A percentile compares a stretch with the other conserved stretches of the same genome.
Evolutionary conservation across 2,113 vertebrate genomes (phyloP).

Genomic region (Oplegnathus fasciatus): DNA sequence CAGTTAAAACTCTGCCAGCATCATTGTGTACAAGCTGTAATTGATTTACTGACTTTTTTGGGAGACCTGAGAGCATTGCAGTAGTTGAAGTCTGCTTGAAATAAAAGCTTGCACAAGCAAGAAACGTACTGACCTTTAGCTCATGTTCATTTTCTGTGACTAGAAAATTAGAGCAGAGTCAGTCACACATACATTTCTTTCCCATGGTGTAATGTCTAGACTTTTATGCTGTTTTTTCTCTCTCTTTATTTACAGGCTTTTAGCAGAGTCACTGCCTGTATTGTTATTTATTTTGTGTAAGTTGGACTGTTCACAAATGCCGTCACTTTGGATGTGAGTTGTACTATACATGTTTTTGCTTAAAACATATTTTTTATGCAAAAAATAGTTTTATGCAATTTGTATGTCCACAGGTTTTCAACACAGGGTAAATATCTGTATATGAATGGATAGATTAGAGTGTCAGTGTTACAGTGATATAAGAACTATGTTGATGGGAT

Average conservation of each 20-base stretch:
- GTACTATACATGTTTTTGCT: not conserved
- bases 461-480: too few relatives aligned
- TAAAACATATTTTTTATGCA: too few relatives aligned
- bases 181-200: conserved; percentile 7
- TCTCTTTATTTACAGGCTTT: not conserved
- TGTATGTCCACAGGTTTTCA: too few relatives aligned
- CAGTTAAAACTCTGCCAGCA: conserved; percentile 30
- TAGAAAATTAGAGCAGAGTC: not conserved
- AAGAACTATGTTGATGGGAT: too few relatives aligned
- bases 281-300: not conserved
- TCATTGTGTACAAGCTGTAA: conserved; percentile 10
- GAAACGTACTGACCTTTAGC: not conserved
- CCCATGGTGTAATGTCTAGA: not conserved
- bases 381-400: too few relatives aligned
- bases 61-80: conserved; percentile 28
- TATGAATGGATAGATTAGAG: too few relatives aligned
- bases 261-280: too few relatives aligned
- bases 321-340: too few relatives aligned
- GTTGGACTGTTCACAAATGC: not conserved
- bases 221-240: not conserved
- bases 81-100: not conserved
- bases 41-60: conserved; percentile 39
- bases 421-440: too few relatives aligned
- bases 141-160: not conserved
- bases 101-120: conserved; percentile 1